Evolutionary conservation across 2,797 vertebrate species (phyloP).

Genomic region (Galago senegalensis): DNA sequence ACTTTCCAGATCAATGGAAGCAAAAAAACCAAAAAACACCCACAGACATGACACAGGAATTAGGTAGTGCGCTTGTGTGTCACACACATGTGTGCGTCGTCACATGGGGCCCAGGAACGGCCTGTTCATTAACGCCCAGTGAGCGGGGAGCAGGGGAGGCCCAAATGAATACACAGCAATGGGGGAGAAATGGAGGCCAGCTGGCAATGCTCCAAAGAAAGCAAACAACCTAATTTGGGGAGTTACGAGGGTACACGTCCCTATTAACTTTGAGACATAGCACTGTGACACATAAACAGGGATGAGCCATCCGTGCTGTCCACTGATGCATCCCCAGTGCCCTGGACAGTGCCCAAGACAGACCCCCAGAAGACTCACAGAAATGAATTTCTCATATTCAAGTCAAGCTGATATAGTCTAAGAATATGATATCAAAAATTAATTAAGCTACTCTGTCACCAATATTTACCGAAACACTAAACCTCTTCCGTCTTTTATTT

Average conservation of each 20-base stretch:
- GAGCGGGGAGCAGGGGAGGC: neutral
- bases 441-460: neutral
- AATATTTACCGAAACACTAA: neutral
- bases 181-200: neutral
- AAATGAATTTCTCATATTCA: neutral
- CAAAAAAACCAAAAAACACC: accelerated
- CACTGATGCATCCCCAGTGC: neutral
- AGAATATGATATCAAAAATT: neutral
- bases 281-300: neutral
- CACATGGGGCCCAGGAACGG: neutral
- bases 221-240: neutral
- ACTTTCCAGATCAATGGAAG: neutral
- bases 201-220: neutral
- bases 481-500: neutral
- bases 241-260: neutral
- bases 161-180: neutral
- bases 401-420: neutral
- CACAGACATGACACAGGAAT: neutral
- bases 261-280: neutral
- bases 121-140: neutral
- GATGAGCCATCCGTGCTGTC: too few relatives aligned
- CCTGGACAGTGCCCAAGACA: neutral
- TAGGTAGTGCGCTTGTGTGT: neutral
- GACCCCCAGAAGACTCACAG: accelerated
- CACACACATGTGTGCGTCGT: accelerated